These are phyloP conservation scores for Euclidia mi DNA, from an alignment of 2,888 invertebrate species.

Conservation along the genomic window DNA sequence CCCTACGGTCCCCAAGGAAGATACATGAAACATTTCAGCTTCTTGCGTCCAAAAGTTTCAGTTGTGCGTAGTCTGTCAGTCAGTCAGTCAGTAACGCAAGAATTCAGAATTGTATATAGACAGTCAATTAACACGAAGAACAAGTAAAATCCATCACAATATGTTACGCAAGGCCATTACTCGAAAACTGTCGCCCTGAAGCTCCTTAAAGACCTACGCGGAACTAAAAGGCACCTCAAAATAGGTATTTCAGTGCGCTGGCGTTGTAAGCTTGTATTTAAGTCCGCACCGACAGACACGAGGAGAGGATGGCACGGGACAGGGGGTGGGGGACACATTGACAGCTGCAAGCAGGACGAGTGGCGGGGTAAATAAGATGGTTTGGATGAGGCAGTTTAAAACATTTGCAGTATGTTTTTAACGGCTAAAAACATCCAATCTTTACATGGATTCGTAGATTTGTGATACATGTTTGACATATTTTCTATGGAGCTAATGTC, in stretches of 20 bases:
- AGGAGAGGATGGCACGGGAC: slow-evolving; percentile 37
- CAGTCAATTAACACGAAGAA: no score
- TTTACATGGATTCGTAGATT: no score
- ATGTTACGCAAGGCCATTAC: slow-evolving; percentile 6
- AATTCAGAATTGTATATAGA: no score
- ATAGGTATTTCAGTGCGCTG: slow-evolving; percentile 38
- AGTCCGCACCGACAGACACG: slow-evolving; percentile 55
- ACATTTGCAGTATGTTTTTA: no score
- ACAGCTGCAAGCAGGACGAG: slow-evolving; percentile 49
- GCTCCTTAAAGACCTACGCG: slow-evolving; percentile 9
- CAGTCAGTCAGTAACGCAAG: not conserved
- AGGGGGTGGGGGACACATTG: slow-evolving; percentile 45
- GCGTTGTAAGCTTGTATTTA: slow-evolving; percentile 53
- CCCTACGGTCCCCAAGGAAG: no score
- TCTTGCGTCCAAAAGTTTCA: no score
- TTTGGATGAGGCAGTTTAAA: slow-evolving; percentile 21
- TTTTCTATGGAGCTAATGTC: no score
- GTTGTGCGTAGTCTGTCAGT: no score
- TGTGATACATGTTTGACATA: no score
- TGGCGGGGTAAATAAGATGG: slow-evolving; percentile 9
- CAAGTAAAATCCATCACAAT: not conserved
- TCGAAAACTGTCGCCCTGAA: not conserved
- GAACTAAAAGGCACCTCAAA: slow-evolving; percentile 42
- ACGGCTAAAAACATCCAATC: no score
- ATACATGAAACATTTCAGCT: no score